A percentile compares a stretch with the other conserved stretches of the same genome.
These are phyloP conservation scores for Augiades crinisus DNA, from an alignment of 2,888 invertebrate species.

Conservation along the genomic window DNA sequence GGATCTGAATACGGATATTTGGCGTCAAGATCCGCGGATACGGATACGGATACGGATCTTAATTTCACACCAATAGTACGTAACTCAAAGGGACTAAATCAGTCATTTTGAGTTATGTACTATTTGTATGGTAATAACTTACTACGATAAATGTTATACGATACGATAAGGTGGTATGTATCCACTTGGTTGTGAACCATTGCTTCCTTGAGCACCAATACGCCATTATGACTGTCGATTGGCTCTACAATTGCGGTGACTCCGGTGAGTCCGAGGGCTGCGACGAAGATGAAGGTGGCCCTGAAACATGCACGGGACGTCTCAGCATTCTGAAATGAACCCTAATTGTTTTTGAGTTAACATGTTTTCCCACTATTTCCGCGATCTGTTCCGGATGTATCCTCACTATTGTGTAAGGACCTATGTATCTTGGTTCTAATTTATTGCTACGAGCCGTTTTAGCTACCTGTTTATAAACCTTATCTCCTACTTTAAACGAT, in stretches of 20 bases:
- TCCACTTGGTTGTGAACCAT: slow-evolving; percentile 28
- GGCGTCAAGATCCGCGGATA: too few relatives aligned
- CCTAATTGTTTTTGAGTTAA: slow-evolving; percentile 37
- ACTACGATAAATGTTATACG: too few relatives aligned
- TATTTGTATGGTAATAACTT: too few relatives aligned
- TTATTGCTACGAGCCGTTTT: slow-evolving; percentile 37
- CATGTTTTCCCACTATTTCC: slow-evolving; percentile 38
- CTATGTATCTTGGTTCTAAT: slow-evolving; percentile 31
- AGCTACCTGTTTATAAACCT: slow-evolving; percentile 37
- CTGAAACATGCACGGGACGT: slow-evolving; percentile 37
- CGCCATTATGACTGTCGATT: slow-evolving; percentile 36
- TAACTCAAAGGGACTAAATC: too few relatives aligned
- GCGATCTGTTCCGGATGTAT: slow-evolving; percentile 33
- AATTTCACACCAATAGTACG: too few relatives aligned
- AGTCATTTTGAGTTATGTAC: too few relatives aligned
- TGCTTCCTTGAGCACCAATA: slow-evolving; percentile 35
- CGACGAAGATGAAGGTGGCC: slow-evolving; percentile 30
- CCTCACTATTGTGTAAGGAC: slow-evolving; percentile 32
- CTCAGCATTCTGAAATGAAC: slow-evolving; percentile 37
- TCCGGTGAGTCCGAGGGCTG: slow-evolving; percentile 31
- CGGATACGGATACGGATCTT: too few relatives aligned
- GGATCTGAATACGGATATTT: too few relatives aligned
- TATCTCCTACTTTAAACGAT: slow-evolving; percentile 35
- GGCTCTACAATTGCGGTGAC: slow-evolving; percentile 31
- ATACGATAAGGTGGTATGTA: slow-evolving; percentile 28